Evolutionary conservation across 2,888 invertebrate species (phyloP), one percentile per base, ranked within the genome.

Genomic region (Coenonympha glycerion): DNA sequence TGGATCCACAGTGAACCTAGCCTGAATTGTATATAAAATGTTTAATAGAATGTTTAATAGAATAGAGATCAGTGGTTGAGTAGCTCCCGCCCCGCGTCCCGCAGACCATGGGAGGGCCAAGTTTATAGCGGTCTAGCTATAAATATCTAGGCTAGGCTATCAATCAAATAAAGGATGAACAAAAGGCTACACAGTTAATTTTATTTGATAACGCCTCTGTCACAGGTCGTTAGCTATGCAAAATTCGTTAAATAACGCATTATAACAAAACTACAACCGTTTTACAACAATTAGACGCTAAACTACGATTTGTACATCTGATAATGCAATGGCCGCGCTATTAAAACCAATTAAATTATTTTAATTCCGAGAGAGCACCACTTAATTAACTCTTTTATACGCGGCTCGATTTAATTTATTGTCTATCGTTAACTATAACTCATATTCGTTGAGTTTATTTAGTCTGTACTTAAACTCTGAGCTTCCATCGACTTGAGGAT

Each of bases 201-300:
- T 36, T 47, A 49, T 54, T 49, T 58, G 70, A 64, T 76, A 71
- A 22, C 11, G 6, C 21, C 13, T 13, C 13, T 22, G 63, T n/a
- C 59, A 73, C 61, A 71, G 64, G 53, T 64, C 64, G 75, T 75
- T 75, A 59, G 55, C 24, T 71, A 70, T 70, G 74, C 66, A 67
- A 71, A 73, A 71, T 62, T 65, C 65, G 16, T 19, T n/a, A 47
- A 52, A 49, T 54, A 62, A 63, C 62, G 55, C 60, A 49, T 57
- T 62, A 61, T 64, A 65, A 63, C 59, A 45, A 52, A 51, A 52
- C 66, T 66, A 66, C 57, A 56, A 65, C 69, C 71, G 72, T 73
- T 71, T 22, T 37, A 47, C 45, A 21, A 37, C 34, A 36, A 21
- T 21, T 36, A 47, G 37, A 52, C 48, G 55, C 52, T 71, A 68